Evolutionary conservation across 2,113 vertebrate genomes (phyloP).

Genomic region (Mystacornis crossleyi): DNA sequence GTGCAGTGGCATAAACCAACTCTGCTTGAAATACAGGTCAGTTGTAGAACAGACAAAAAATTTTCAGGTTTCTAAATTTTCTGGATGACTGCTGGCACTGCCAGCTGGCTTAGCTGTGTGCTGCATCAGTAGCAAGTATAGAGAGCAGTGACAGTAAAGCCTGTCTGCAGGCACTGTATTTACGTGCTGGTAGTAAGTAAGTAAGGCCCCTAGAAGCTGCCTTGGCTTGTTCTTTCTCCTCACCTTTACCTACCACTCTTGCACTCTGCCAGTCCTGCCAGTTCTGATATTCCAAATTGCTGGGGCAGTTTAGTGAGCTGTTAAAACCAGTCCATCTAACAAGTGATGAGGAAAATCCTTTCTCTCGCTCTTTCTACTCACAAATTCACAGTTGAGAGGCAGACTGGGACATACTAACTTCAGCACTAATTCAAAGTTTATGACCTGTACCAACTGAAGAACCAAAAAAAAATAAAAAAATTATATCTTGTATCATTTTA

Average conservation of each 20-base stretch:
- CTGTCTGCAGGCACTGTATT: not conserved
- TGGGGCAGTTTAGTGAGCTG: not conserved
- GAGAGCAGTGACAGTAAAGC: not conserved
- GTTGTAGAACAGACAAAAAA: not conserved
- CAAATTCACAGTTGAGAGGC: not conserved
- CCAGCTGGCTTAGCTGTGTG: fast-evolving
- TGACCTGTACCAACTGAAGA: not conserved
- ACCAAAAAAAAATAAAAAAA: not conserved
- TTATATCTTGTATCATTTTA: not conserved
- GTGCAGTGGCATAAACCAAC: not conserved
- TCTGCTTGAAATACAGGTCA: not conserved
- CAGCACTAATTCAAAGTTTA: not conserved
- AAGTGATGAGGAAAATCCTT: not conserved
- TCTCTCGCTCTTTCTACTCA: not conserved
- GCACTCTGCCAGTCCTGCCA: not conserved
- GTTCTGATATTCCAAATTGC: not conserved
- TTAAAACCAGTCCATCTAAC: not conserved
- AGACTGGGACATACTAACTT: not conserved
- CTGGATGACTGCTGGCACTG: not conserved
- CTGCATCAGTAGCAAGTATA: not conserved
- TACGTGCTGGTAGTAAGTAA: not conserved
- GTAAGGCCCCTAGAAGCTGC: not conserved
- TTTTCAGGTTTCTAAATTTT: not conserved
- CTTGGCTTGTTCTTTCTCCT: not conserved
- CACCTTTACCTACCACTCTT: not conserved